A percentile compares a stretch with the other conserved stretches of the same genome.
These are phyloP conservation scores for Thymelicus sylvestris DNA, from an alignment of 2,888 invertebrate genomes.

Conservation along the genomic window DNA sequence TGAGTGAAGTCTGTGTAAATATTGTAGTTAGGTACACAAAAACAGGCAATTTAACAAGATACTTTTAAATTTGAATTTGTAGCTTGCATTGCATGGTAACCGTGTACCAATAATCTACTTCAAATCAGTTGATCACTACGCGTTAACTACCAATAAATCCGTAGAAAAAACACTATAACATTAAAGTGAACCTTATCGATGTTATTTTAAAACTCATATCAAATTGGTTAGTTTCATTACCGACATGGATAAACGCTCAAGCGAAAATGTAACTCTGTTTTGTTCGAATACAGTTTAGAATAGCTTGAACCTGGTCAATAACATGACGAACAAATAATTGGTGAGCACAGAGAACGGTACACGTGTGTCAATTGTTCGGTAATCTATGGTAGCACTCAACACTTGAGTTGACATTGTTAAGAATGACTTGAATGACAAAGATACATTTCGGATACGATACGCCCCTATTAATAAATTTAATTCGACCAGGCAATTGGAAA, in stretches of 20 bases:
- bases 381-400: slow-evolving; percentile 14
- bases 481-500: background rate
- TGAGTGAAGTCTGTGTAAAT: too few relatives aligned
- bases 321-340: slow-evolving; percentile 19
- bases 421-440: slow-evolving; percentile 2
- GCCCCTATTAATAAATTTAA: background rate
- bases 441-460: background rate
- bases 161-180: background rate
- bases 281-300: background rate
- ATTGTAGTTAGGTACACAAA: too few relatives aligned
- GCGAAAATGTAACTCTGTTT: background rate
- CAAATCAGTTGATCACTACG: slow-evolving; percentile 2
- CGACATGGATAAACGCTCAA: background rate
- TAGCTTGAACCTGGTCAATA: background rate
- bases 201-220: background rate
- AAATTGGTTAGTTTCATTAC: background rate
- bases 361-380: slow-evolving; percentile 16
- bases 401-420: slow-evolving; percentile 20
- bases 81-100: background rate
- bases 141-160: slow-evolving; percentile 6
- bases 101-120: slow-evolving; percentile 9
- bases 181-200: background rate
- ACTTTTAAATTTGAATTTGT: background rate
- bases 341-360: slow-evolving; percentile 17
- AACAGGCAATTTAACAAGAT: background rate